These are phyloP conservation scores for Albula goreensis DNA, from an alignment of 2,113 vertebrate species.

Conservation along the genomic window DNA sequence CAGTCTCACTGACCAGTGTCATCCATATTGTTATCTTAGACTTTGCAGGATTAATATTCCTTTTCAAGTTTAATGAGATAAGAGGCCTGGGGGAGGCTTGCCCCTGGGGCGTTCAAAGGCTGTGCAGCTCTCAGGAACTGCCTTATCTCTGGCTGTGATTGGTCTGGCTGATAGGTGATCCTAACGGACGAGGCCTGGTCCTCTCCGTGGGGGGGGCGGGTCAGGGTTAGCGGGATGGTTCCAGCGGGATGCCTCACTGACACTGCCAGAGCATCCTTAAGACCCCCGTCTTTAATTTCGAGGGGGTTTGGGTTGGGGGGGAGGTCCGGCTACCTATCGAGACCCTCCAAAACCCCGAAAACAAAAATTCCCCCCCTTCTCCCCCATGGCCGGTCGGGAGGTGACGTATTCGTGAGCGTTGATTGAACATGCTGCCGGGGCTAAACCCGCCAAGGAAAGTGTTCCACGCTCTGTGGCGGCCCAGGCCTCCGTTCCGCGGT, in stretches of 20 bases:
- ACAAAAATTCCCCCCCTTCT: slow-evolving; percentile 32
- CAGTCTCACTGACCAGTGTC: slow-evolving; percentile 59
- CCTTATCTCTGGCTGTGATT: slow-evolving; percentile 89
- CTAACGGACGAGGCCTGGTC: slow-evolving; percentile 76
- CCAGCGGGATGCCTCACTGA: slow-evolving; percentile 51
- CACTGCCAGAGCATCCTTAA: slow-evolving; percentile 38
- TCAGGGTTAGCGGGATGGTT: slow-evolving; percentile 68
- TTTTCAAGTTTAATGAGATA: slow-evolving; percentile 93
- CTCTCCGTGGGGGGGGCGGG: slow-evolving; percentile 54
- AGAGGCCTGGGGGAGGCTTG: slow-evolving; percentile 72
- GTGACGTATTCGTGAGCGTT: slow-evolving; percentile 44
- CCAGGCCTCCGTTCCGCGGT: slow-evolving; percentile 51
- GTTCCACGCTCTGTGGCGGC: slow-evolving; percentile 46
- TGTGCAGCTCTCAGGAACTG: slow-evolving; percentile 78
- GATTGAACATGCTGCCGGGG: slow-evolving; percentile 22
- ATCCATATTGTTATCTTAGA: slow-evolving; percentile 72
- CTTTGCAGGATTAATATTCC: slow-evolving; percentile 82
- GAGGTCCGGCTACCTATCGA: slow-evolving; percentile 49
- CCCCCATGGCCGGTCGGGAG: slow-evolving; percentile 57
- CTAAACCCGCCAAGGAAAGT: slow-evolving; percentile 27
- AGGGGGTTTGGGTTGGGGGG: not conserved
- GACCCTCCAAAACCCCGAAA: slow-evolving; percentile 55
- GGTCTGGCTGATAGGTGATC: slow-evolving; percentile 82
- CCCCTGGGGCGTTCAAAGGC: slow-evolving; percentile 81
- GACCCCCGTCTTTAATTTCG: slow-evolving; percentile 57